Conservation (phyloP, 1,140 invertebrate species). For the Cylas formicarius region DNA sequence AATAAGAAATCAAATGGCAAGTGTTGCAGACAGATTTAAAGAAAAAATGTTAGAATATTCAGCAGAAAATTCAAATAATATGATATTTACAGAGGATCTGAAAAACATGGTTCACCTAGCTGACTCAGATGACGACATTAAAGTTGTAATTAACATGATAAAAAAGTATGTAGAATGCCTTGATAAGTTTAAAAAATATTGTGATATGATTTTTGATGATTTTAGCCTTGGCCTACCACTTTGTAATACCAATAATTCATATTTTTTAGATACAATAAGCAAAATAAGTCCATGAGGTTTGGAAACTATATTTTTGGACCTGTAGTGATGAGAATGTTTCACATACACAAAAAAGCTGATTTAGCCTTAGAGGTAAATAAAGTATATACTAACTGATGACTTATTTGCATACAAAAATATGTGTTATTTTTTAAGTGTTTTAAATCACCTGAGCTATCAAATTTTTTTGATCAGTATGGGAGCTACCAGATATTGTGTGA, state of each 20-base stretch:
- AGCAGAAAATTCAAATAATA: slow-evolving; percentile 45
- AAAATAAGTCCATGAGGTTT: slow-evolving; percentile 66
- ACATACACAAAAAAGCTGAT: slow-evolving; percentile 61
- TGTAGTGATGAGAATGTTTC: slow-evolving; percentile 71
- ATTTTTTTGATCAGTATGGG: slow-evolving; percentile 66
- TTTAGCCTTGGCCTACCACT: no score
- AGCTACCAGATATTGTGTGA: slow-evolving; percentile 63
- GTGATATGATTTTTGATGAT: slow-evolving; percentile 9
- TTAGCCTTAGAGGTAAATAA: slow-evolving; percentile 51
- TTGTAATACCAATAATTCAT: neutral
- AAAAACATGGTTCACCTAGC: slow-evolving; percentile 72
- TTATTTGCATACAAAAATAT: slow-evolving; percentile 3
- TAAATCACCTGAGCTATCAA: slow-evolving; percentile 50
- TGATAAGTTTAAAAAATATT: neutral
- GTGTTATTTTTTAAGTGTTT: slow-evolving; percentile 56
- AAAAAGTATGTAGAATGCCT: slow-evolving; percentile 53
- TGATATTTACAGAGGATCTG: slow-evolving; percentile 79
- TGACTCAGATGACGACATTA: slow-evolving; percentile 52
- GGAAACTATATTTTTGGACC: slow-evolving; percentile 75
- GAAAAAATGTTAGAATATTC: slow-evolving; percentile 59
- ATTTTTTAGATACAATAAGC: slow-evolving; percentile 58
- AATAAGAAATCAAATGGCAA: slow-evolving; percentile 50
- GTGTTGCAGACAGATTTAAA: slow-evolving; percentile 56
- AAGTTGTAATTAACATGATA: slow-evolving; percentile 60
- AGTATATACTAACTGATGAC: slow-evolving; percentile 12